These are phyloP conservation scores for Pyrrhia umbra DNA, from an alignment of 2,888 invertebrate species.

Conservation along the genomic window DNA sequence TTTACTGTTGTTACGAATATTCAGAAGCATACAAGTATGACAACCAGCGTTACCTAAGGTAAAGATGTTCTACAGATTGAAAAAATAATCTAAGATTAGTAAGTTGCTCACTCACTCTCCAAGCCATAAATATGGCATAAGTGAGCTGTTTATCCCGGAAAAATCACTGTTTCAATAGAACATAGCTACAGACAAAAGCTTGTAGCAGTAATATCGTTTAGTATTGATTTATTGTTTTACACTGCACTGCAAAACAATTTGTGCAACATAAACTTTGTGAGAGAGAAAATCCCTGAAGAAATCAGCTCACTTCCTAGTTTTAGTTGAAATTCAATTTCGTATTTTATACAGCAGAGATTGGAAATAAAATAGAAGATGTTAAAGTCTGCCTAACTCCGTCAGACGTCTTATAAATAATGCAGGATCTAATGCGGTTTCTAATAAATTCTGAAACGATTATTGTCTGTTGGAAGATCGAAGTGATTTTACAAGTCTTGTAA, in stretches of 20 bases:
- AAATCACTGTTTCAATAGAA: no score
- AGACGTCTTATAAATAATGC: not conserved
- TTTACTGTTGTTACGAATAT: no score
- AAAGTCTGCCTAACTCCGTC: no score
- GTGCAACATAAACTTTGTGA: not conserved
- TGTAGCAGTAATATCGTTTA: not conserved
- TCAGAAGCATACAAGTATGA: no score
- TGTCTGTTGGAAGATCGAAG: not conserved
- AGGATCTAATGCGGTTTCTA: not conserved
- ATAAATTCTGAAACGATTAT: not conserved
- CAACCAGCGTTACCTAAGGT: no score
- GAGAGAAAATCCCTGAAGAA: slow-evolving; percentile 19
- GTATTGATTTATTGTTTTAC: not conserved
- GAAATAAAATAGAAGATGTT: not conserved
- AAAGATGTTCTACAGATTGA: no score
- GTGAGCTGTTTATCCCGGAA: no score
- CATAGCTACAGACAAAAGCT: not conserved
- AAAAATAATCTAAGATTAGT: no score
- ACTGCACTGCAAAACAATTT: not conserved
- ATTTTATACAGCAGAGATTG: not conserved
- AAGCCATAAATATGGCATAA: no score
- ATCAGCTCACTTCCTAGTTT: not conserved
- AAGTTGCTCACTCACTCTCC: no score
- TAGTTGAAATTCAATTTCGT: not conserved
- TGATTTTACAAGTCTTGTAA: not conserved